phyloP scores from a whole-genome alignment of 2,888 invertebrate genomes.

The Temnothorax rugatulus region DNA sequence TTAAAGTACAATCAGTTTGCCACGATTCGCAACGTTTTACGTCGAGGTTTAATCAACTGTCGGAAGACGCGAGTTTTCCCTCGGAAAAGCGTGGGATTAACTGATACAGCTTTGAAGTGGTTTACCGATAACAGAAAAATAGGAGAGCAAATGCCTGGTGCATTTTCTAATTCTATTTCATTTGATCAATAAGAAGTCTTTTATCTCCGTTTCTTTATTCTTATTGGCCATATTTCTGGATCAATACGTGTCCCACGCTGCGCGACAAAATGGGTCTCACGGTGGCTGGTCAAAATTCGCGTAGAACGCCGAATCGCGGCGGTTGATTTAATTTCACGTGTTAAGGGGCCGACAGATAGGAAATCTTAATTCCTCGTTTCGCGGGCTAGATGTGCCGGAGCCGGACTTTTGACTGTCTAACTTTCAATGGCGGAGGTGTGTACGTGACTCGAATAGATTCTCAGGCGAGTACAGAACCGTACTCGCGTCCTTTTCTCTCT shows the following conservation, averaged over 20 bases:
- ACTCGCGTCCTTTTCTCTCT: not conserved
- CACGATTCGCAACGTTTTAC: constrained; percentile 25
- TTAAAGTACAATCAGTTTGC: constrained; percentile 51
- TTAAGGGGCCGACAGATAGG: not conserved
- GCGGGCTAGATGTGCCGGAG: not conserved
- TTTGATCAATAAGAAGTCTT: not conserved
- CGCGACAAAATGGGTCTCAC: not conserved
- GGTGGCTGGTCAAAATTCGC: not conserved
- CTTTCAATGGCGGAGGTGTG: not conserved
- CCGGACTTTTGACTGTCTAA: not conserved
- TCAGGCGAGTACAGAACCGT: not conserved
- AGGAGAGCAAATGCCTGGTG: not conserved
- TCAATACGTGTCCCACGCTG: not conserved
- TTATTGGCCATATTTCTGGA: not conserved
- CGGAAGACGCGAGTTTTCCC: not conserved
- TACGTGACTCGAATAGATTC: constrained; percentile 17
- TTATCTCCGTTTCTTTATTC: not conserved
- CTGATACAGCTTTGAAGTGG: not conserved
- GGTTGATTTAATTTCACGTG: not conserved
- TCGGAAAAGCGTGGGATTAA: not conserved
- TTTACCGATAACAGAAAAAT: constrained; percentile 4
- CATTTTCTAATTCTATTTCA: not conserved
- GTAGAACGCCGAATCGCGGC: not conserved
- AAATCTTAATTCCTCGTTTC: constrained; percentile 18
- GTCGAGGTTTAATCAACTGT: constrained; percentile 33